Conservation (phyloP, 2,888 invertebrate genomes). For the Lasius platythorax region DNA sequence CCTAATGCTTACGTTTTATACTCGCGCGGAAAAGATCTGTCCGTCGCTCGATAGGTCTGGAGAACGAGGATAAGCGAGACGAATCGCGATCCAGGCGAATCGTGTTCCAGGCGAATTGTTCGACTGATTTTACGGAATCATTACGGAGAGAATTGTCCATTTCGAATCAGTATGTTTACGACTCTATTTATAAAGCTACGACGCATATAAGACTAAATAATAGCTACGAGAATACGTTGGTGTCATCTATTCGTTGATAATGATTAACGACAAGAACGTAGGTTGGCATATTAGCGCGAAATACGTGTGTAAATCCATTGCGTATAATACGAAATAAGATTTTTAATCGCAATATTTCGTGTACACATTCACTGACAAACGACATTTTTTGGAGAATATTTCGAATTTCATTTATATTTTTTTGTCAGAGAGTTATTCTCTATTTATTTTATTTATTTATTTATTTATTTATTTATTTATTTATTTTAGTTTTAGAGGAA, state of each 20-base stretch:
- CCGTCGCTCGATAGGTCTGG: neutral
- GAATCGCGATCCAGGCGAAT: neutral
- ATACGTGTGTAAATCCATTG: neutral
- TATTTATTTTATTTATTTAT: neutral
- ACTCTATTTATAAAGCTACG: neutral
- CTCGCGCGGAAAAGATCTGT: neutral
- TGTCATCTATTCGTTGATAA: neutral
- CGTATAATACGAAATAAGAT: neutral
- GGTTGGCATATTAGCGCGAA: neutral
- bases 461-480: conserved; percentile 17
- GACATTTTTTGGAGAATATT: neutral
- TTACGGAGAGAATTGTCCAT: neutral
- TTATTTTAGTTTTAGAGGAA: neutral
- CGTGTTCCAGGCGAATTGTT: neutral
- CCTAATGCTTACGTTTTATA: neutral
- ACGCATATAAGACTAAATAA: neutral
- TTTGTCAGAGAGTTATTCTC: neutral
- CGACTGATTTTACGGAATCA: neutral
- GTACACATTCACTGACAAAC: neutral
- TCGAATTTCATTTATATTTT: neutral
- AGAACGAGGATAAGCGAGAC: neutral
- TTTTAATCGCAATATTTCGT: neutral
- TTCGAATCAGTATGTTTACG: neutral
- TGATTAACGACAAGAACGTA: neutral
- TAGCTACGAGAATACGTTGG: neutral